These are phyloP conservation scores for Cepphus grylle DNA, from an alignment of 2,113 vertebrate genomes.

Conservation along the genomic window DNA sequence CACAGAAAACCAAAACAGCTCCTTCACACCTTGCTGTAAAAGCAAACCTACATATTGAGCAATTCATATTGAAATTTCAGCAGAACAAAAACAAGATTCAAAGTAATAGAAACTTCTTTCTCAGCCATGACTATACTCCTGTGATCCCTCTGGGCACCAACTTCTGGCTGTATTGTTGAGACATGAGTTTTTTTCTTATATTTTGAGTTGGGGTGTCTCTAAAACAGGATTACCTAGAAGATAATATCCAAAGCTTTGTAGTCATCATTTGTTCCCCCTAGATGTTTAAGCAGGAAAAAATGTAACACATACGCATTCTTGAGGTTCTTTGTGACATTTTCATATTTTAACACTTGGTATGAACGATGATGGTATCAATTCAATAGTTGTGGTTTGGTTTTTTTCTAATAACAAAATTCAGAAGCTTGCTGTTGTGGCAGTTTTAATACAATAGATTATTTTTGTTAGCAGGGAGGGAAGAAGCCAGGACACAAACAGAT, in stretches of 20 bases:
- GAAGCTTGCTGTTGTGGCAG: not conserved
- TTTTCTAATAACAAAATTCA: not conserved
- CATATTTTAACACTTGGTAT: not conserved
- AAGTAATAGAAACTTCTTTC: not conserved
- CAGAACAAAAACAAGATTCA: not conserved
- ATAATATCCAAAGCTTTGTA: not conserved
- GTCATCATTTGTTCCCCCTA: not conserved
- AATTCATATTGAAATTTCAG: not conserved
- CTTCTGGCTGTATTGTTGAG: not conserved
- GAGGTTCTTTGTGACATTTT: not conserved
- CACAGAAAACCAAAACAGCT: not conserved
- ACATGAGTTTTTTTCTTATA: fast-evolving
- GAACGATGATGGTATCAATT: not conserved
- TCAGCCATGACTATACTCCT: not conserved
- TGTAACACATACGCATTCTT: not conserved
- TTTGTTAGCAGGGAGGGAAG: not conserved
- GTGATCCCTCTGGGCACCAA: not conserved
- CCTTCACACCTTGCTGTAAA: not conserved
- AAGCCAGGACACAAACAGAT: not conserved
- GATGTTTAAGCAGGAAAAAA: not conserved
- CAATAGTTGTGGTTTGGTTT: not conserved
- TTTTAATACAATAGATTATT: not conserved
- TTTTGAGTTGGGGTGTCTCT: not conserved
- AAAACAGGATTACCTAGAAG: not conserved
- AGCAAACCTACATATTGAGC: not conserved